A percentile compares a stretch with the other conserved stretches of the same genome.
phyloP scores from a whole-genome alignment of 1,140 invertebrate species.

The Oryctes rhinoceros region DNA sequence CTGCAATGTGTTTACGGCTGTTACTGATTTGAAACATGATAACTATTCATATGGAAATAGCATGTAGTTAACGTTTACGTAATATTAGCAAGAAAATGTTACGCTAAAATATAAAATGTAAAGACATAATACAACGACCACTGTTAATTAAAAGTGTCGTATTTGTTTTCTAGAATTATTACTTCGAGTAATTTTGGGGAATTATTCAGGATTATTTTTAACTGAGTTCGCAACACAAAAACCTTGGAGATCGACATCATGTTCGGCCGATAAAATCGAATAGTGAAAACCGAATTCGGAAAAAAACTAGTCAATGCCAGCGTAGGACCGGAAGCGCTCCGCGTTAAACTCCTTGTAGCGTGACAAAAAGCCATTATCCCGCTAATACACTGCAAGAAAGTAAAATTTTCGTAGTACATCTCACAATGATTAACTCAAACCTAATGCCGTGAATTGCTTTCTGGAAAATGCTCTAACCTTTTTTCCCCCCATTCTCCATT shows the following conservation, averaged over 20 bases:
- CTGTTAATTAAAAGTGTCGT: too few relatives aligned
- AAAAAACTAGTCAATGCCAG: conserved; percentile 12
- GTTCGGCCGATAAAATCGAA: background rate
- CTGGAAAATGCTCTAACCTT: background rate
- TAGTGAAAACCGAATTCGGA: background rate
- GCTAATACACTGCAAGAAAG: conserved; percentile 50
- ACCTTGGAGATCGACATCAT: too few relatives aligned
- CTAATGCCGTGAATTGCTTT: background rate
- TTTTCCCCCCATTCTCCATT: too few relatives aligned
- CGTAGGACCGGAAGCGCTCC: conserved; percentile 45
- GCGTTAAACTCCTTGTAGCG: conserved; percentile 48
- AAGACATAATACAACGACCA: too few relatives aligned
- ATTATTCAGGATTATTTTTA: too few relatives aligned
- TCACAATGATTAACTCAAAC: background rate
- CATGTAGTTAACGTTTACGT: too few relatives aligned
- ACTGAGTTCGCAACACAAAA: too few relatives aligned
- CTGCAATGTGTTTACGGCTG: background rate
- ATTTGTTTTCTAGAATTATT: too few relatives aligned
- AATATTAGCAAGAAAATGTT: too few relatives aligned
- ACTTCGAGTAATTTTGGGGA: too few relatives aligned
- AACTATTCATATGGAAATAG: background rate
- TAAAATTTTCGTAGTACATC: conserved; percentile 47
- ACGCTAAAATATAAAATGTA: too few relatives aligned
- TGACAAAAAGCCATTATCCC: conserved; percentile 49
- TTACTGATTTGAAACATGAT: background rate